Base-by-base conservation (phyloP, 2,797 vertebrate species). In the Gobionotothen gibberifrons region DNA sequence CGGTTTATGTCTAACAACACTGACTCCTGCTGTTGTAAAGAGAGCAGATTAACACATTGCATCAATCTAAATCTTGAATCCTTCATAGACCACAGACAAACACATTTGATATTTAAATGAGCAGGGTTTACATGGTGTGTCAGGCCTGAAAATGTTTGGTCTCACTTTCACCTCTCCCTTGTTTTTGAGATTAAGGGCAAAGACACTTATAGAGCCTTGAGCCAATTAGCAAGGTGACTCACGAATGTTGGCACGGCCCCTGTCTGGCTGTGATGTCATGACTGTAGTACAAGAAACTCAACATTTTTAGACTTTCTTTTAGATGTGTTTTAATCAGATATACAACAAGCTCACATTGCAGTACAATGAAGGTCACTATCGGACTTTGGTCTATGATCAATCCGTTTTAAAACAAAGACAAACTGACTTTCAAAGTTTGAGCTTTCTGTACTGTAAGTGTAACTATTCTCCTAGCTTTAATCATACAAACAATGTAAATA, bases 201-300 rank as follows among this genome's bases (percentile, higher is more conserved):
- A 43, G 68, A 78, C 77, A 55, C 69, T 61, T 78, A 54, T 75
- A 89, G 80, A 84, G 9, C 9, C 43, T 74, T 82, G 72, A 91
- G 81, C 83, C 84, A 75, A 84, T 92, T 91, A 90, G 62, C 63
- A 56, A 52, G 14, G 9, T 74, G 77, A 81, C 67, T 47, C 67
- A 77, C 15, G 46, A 48, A 39, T 42, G 56, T 16, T 68, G 68
- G 59, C 67, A 22, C 54, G 32, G 47, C 19, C 52, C 22, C 43
- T 44, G 71, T 69, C 63, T 85, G 57, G 17, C 47, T 65, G 73
- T 74, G 76, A 76, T 19, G 60, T 71, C 71, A 85, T 3, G 5
- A 3, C 29, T 36, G 53, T 66, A 62, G 58, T 52, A 64, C 15
- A 15, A 62, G 73, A 29, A 32, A 48, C 59, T 62, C 21, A 3